A percentile compares a stretch with the other conserved stretches of the same genome.
phyloP scores from a whole-genome alignment of 64 coral and sea anemone genomes.

The Pachyseris speciosa region DNA sequence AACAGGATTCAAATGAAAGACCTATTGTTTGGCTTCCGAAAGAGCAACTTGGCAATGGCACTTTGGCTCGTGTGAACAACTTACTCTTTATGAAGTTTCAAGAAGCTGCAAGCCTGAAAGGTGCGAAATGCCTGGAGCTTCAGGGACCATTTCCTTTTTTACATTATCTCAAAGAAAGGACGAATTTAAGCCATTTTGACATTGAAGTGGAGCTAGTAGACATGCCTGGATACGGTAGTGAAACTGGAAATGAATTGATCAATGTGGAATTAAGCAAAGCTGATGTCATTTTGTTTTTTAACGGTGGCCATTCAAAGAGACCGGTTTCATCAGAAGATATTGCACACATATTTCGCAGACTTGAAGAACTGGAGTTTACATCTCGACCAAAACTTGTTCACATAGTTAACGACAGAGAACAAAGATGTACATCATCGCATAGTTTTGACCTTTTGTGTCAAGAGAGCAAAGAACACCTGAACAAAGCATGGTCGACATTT shows the following conservation, averaged over 20 bases:
- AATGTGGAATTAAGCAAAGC: conserved; percentile 43
- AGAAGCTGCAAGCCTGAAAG: not conserved
- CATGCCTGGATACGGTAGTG: conserved; percentile 46
- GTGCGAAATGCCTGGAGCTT: conserved; percentile 33
- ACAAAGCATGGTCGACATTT: conserved; percentile 5
- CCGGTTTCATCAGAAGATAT: conserved; percentile 62
- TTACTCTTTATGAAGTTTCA: conserved; percentile 25
- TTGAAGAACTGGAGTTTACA: conserved; percentile 18
- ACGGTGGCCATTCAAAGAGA: conserved; percentile 15
- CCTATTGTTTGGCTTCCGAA: not conserved
- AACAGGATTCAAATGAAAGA: not conserved
- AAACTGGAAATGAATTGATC: conserved; percentile 28
- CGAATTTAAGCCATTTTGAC: not conserved
- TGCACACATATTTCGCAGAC: conserved; percentile 53
- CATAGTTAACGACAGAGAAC: not conserved
- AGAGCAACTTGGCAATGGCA: not conserved
- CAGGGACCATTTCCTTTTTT: conserved; percentile 61
- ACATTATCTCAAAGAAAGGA: not conserved
- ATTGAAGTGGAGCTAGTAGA: conserved; percentile 64
- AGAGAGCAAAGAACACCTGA: conserved; percentile 1
- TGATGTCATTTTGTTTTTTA: conserved; percentile 58
- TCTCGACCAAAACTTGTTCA: conserved; percentile 56
- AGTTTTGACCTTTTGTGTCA: not conserved
- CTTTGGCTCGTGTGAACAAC: not conserved
- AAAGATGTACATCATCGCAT: too few species aligned